Percentiles rank a stretch among this genome's conserved stretches.
Conservation (phyloP, 2,888 invertebrate species). For the Andrena flavipes region DNA sequence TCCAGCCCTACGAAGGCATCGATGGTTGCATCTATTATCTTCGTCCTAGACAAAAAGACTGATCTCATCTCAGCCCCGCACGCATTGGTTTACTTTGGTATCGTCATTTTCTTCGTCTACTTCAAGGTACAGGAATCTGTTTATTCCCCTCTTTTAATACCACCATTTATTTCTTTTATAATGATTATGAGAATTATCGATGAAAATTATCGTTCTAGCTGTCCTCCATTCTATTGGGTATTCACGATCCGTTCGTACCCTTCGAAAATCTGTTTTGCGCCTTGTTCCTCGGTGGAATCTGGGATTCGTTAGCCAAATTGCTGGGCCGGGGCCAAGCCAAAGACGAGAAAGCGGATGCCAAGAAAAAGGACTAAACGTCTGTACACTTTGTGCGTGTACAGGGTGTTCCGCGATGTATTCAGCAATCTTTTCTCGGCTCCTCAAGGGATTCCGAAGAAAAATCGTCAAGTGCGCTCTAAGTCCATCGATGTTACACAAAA, state of each 20-base stretch:
- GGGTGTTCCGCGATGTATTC: too few species aligned
- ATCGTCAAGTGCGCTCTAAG: too few species aligned
- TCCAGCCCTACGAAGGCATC: constrained; percentile 98
- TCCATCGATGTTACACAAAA: too few species aligned
- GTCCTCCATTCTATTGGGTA: constrained; percentile 97
- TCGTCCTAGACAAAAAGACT: constrained; percentile 98
- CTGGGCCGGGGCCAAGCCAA: constrained; percentile 93
- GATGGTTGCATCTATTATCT: constrained; percentile 96
- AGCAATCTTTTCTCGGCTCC: too few species aligned
- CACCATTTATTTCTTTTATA: not conserved
- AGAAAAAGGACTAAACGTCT: constrained; percentile 90
- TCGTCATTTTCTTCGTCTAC: constrained; percentile 98
- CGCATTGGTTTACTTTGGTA: constrained; percentile 98
- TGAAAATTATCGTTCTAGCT: constrained; percentile 86
- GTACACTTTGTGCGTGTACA: constrained; percentile 37
- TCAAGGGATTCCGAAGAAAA: too few species aligned
- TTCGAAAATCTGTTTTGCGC: constrained; percentile 99
- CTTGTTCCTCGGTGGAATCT: constrained; percentile 98
- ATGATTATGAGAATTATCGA: not conserved
- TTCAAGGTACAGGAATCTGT: constrained; percentile 89
- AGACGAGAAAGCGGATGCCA: constrained; percentile 93
- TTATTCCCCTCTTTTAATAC: not conserved
- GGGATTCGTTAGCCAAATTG: constrained; percentile 97
- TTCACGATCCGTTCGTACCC: constrained; percentile 99
- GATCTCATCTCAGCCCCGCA: constrained; percentile 98